Base-by-base conservation (phyloP, 2,797 vertebrate species). In the Coregonus sp. region DNA sequence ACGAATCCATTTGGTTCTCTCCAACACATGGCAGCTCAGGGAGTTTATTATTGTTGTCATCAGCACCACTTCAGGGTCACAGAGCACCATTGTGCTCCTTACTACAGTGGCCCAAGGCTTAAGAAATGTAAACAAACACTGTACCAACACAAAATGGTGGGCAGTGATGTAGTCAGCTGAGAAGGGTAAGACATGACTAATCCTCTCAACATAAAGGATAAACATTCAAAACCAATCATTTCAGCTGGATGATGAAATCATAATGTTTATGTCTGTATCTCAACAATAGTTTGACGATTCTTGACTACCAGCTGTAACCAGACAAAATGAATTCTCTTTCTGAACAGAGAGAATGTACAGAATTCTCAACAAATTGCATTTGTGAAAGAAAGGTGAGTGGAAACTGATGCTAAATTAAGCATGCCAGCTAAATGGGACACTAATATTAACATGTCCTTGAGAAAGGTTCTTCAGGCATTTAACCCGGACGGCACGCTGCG, bases 171-270 rank as follows among this genome's bases (percentile, higher is more conserved):
- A 20, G 70, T 31, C 70, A 50, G 25, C 12, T 3, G 7, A 47
- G 9, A 40, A 37, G n/a, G 9, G 1, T 4, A 67, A 31, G 20
- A 66, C n/a, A 70, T 5, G 11, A 50, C 5, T 72, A 56, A 72
- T 18, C 52, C 71, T 72, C 29, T 73, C 52, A 35, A 59, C 31
- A 18, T 73, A 12, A 59, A 47, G 71, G 71, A 73, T 59, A 4
- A 35, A 18, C 29, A 56, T 72, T 72, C 14, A 52, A 33, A 72
- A 33, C 20, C 16, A 18, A 72, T 72, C 15, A 35, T 56, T 31
- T 56, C 14, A 72, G 70, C 70, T 72, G 70, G 40, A 52, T 50
- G 70, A 16, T 31, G 63, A 66, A 33, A 33, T 33, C 25, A 5
- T 66, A 4, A 33, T 15, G 4, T 66, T 47, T 3, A 47, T 47